These are phyloP conservation scores for Helarctos malayanus DNA, from an alignment of 2,797 vertebrate genomes.

Conservation along the genomic window DNA sequence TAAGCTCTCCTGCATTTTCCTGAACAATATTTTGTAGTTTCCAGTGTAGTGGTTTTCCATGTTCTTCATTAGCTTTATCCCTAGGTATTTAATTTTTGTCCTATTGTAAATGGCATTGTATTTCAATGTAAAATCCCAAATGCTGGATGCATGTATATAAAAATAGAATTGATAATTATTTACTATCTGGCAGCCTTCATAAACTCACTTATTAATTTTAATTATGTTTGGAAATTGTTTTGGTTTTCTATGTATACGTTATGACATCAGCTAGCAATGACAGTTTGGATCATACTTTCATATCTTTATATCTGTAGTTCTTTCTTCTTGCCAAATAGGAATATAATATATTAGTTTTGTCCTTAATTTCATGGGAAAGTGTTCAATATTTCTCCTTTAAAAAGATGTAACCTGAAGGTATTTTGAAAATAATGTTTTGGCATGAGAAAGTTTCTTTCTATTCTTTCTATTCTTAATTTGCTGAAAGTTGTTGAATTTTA, in stretches of 20 bases:
- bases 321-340: background rate
- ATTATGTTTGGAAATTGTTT: background rate
- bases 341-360: background rate
- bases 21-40: background rate
- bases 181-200: background rate
- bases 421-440: background rate
- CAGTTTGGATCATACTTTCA: background rate
- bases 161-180: background rate
- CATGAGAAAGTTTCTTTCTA: background rate
- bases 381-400: background rate
- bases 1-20: background rate
- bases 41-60: background rate
- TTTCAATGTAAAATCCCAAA: background rate
- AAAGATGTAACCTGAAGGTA: background rate
- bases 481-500: background rate
- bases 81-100: background rate
- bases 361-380: background rate
- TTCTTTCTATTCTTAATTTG: background rate
- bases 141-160: background rate
- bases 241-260: background rate
- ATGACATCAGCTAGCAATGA: background rate
- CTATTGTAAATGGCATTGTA: background rate
- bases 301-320: background rate
- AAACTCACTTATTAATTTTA: background rate
- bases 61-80: background rate